Conservation (phyloP, 1,140 invertebrate species). For the Aphidius gifuensis region DNA sequence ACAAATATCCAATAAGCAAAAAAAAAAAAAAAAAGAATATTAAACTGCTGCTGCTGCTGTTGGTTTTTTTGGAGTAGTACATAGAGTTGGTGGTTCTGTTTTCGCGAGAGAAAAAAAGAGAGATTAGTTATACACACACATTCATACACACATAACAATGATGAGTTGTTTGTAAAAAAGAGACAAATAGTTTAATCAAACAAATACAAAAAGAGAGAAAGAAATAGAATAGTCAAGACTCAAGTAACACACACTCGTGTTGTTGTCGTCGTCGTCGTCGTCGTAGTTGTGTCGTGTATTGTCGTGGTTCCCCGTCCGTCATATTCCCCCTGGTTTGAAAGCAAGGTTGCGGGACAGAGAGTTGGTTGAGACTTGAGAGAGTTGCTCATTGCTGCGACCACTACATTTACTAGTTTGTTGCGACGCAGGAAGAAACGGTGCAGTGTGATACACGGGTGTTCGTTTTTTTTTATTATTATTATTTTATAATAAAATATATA, state of each 20-base stretch:
- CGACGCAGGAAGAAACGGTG: constrained; percentile 48
- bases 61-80: no score
- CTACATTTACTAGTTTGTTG: constrained; percentile 37
- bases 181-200: not conserved
- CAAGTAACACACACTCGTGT: not conserved
- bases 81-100: no score
- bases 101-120: no score
- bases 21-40: no score
- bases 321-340: constrained; percentile 49
- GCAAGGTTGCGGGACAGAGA: constrained; percentile 40
- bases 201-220: constrained; percentile 34
- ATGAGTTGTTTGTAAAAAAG: not conserved
- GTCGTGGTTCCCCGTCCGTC: constrained; percentile 45
- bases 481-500: no score
- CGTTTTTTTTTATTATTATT: constrained; percentile 11
- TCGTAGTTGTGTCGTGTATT: not conserved
- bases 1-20: not conserved
- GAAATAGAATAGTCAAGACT: constrained; percentile 21
- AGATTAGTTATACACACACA: no score
- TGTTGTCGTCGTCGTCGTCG: no score
- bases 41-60: no score
- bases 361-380: no score
- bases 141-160: no score
- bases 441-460: constrained; percentile 20
- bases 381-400: no score